Evolutionary conservation across 2,797 vertebrate species (phyloP).

Genomic region (Neolamprologus multifasciatus): DNA sequence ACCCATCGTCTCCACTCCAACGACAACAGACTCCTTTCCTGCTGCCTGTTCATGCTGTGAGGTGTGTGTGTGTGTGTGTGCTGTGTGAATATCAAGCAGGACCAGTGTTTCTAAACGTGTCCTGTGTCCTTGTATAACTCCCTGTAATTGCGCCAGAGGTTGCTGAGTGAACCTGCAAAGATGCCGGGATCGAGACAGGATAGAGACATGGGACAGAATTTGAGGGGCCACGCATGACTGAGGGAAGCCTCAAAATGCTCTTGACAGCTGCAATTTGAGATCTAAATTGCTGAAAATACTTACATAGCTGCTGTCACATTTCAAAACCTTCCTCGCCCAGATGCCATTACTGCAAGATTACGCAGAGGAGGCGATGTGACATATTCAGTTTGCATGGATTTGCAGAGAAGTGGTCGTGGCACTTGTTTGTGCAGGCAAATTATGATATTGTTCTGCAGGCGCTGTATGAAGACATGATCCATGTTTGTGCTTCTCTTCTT

Average conservation of each 20-base stretch:
- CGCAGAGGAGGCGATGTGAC: constrained; percentile 7
- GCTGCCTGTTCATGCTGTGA: constrained; percentile 9
- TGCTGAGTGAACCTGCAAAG: constrained; percentile 33
- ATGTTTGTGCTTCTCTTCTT: not conserved
- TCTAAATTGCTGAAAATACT: constrained; percentile 52
- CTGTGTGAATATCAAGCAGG: constrained; percentile 9
- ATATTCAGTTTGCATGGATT: not conserved
- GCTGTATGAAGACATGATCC: not conserved
- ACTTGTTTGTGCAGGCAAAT: constrained; percentile 3
- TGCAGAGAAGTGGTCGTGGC: constrained; percentile 4
- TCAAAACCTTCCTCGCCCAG: constrained; percentile 1
- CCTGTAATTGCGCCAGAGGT: constrained; percentile 4
- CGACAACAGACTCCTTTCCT: constrained; percentile 41
- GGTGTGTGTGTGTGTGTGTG: constrained; percentile 1
- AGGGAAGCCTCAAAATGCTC: constrained; percentile 34
- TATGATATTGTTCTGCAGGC: constrained; percentile 5
- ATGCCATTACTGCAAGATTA: not conserved
- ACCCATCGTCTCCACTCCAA: constrained; percentile 59
- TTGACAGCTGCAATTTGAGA: constrained; percentile 55
- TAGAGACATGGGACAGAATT: constrained; percentile 39
- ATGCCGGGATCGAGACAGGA: constrained; percentile 31
- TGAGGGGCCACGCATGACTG: constrained; percentile 12
- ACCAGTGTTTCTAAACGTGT: constrained; percentile 2
- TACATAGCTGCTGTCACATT: constrained; percentile 39
- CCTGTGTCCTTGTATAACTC: constrained; percentile 35